Base-by-base conservation (phyloP, 2,797 vertebrate genomes). In the Falco columbarius region DNA sequence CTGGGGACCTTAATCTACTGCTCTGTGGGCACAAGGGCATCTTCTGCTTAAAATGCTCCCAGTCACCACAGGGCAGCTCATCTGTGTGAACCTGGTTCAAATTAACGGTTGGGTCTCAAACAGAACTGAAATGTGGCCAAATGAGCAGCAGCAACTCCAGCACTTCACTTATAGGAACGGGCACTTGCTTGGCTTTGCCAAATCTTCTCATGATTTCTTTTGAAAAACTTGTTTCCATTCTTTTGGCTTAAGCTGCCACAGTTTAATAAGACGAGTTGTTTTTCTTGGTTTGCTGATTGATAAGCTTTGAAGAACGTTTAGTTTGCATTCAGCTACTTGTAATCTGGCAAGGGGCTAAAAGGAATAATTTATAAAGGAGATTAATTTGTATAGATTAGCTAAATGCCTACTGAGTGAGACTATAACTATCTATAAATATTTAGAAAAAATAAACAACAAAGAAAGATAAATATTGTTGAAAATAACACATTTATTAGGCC, bases 21-120 rank as follows among this genome's bases (percentile, higher is more conserved):
- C 18, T 93, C 67, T 87, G 22, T 40, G 51, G 56, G 85, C 46
- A 46, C 20, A 55, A n/a, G 54, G 52, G 19, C 62, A 74, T 80
- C 72, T 96, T 94, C 93, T 86, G 34, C 83, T 97, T 96, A 81
- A 89, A 70, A 94, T 83, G 86, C 66, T 95, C 44, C 36, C 4
- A 3, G 62, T 38, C 51, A 89, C 40, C 90, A 82, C 93, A 96
- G 82, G 91, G 75, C 56, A 95, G 52, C 67, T 82, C 81, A 67
- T 82, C 95, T 96, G 62, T 54, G 49, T 62, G 77, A 95, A 79
- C 84, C 70, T 93, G 81, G 74, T 88, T 90, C 70, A 36, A 81
- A 61, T 89, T 74, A 85, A 52, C 40, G 32, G 46, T 91, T 83
- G 93, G 90, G n/a, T 80, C 74, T 95, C 84, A 88, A 74, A 81